phyloP scores from a whole-genome alignment of 2,888 invertebrate genomes.

The Nemapogon koenigi region DNA sequence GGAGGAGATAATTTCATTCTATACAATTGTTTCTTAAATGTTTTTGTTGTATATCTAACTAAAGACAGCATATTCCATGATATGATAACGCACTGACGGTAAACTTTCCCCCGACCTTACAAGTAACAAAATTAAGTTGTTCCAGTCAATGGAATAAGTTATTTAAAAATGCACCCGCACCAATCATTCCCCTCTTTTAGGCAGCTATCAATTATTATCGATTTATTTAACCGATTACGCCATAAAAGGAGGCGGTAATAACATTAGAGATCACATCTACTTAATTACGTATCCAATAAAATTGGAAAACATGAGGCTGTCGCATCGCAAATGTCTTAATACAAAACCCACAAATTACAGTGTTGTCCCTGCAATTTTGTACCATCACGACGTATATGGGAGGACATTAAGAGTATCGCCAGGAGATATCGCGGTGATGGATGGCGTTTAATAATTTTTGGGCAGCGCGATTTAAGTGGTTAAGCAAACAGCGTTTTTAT shows the following conservation, averaged over 20 bases:
- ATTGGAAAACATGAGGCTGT: not conserved
- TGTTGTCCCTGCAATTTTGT: conserved; percentile 16
- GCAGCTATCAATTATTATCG: conserved; percentile 2
- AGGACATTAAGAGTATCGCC: conserved; percentile 33
- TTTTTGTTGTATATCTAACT: too few relatives aligned
- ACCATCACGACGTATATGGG: conserved; percentile 33
- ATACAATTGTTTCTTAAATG: too few relatives aligned
- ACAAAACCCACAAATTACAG: too few relatives aligned
- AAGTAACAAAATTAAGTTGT: too few relatives aligned
- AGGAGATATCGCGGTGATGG: conserved; percentile 13
- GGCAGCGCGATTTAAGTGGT: not conserved
- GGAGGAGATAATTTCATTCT: too few relatives aligned
- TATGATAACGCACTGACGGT: too few relatives aligned
- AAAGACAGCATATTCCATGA: too few relatives aligned
- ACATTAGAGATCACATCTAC: conserved; percentile 1
- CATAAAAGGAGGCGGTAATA: conserved; percentile 1
- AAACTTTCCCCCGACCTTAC: too few relatives aligned
- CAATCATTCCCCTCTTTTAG: not conserved
- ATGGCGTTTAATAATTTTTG: conserved; percentile 1
- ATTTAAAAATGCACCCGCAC: not conserved
- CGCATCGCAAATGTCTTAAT: not conserved
- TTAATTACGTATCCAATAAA: not conserved
- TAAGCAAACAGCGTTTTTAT: conserved; percentile 1
- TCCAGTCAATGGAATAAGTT: too few relatives aligned
- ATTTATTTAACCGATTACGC: conserved; percentile 1